Evolutionary conservation across 1,140 invertebrate species (phyloP), one percentile per base, ranked within the genome.

Genomic region (Musca vetustissima): DNA sequence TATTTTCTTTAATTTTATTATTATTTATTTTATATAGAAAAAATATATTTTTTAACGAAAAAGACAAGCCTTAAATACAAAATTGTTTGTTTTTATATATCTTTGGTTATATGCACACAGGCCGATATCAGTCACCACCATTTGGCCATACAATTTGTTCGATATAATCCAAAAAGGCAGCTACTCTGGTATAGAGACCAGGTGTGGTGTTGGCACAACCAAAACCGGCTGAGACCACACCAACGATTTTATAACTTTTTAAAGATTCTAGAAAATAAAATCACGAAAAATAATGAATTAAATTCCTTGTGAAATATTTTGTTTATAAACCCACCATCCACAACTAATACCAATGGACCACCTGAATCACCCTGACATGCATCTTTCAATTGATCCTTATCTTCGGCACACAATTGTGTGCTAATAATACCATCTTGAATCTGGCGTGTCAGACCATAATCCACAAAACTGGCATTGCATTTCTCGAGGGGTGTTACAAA

Each of bases 301-400:
- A 82, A 72, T 66, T 89, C 89, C 50, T 1, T 73, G 72, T 90
- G 76, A 74, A 90, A 15, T 87, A 88, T 8, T 17, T 53, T 32
- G 15, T 28, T 50, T 13, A 6, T n/a, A n/a, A n/a, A 28, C n/a
- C 2, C 6, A 72, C 89, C 67, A 69, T 75, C 64, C 71, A 79
- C 50, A 6, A 84, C 79, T 0, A 77, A 68, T 14, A 88, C 78
- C n/a, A 92, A 74, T 0, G 90, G 88, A 0, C 90, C 90, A 1
- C 90, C 90, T 0, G 88, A 89, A 73, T 91, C 90, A 1, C 90
- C 90, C 48, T 83, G 73, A 66, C 89, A 90, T 0, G 88, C 87
- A 71, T 90, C 88, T 49, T 69, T 68, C 70, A 73, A 89, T 74
- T 73, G 88, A 13, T 24, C 53, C 1, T 17, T 47, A 13, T 87